Evolutionary conservation across 2,113 vertebrate species (phyloP), one percentile per base, ranked within the genome.

Genomic region (Physeter macrocephalus): DNA sequence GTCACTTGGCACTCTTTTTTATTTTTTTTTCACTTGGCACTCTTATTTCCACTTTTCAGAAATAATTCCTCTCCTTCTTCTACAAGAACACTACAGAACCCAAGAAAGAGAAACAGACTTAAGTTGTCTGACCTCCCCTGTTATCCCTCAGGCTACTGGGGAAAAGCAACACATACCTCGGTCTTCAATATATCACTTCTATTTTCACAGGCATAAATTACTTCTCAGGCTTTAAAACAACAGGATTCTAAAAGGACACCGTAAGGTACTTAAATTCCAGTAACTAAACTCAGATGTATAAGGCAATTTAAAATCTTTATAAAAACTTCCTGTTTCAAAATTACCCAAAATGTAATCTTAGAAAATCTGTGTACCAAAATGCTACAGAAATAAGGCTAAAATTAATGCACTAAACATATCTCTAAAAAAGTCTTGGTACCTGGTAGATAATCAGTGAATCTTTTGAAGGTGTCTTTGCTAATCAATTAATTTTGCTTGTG

Each of bases 131-230:
- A 97, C 96, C 90, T 90, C 81, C 57, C 29, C 62, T 86, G 13
- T 61, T 96, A 98, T 90, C 96, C 95, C 75, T 90, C 23, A 96
- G 86, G 95, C 95, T 95, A 43, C 13, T 64, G 97, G 86, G 93
- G 86, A 95, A 97, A 96, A 97, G 91, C 77, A 98, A 88, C 90
- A 94, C 87, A 66, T 64, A 97, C 95, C 97, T 88, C 82, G 88
- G 93, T 61, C 57, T 52, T 88, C 20, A 93, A 97, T 97, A 97
- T 96, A 98, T 97, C 98, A 96, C 88, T 95, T 69, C 94, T 96
- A 90, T 93, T 98, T 98, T 96, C 91, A 95, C 91, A 89, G 82
- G 81, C 93, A 98, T 97, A 98, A 98, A 98, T 98, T 98, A 98
- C 52, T 96, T 97, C 92, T 64, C 46, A 78, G 95, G 92, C 95